Conservation (phyloP, 1,140 invertebrate genomes). For the Octopus sinensis region DNA sequence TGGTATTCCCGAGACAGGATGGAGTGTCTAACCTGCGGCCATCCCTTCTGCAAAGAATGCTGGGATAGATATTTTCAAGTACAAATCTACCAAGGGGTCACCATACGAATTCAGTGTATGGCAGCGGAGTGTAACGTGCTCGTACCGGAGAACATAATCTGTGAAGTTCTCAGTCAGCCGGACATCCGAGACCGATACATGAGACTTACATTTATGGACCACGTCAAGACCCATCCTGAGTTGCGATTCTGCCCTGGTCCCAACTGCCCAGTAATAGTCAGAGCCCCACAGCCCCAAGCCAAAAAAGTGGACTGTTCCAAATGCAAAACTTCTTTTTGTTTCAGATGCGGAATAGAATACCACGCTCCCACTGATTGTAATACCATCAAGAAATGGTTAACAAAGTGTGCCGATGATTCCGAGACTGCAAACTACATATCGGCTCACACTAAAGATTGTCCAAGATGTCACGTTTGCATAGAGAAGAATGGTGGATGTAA, state of each 20-base stretch:
- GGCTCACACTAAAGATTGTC: conserved; percentile 94
- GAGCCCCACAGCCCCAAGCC: conserved; percentile 73
- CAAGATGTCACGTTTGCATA: too few species aligned
- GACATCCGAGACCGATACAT: conserved; percentile 85
- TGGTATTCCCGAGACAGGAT: conserved; percentile 65
- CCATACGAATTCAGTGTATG: conserved; percentile 90
- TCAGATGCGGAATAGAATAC: conserved; percentile 91
- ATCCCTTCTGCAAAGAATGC: conserved; percentile 91
- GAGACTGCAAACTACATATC: conserved; percentile 99
- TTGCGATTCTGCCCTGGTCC: conserved; percentile 87
- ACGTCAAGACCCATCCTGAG: conserved; percentile 70
- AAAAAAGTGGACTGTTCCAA: conserved; percentile 75
- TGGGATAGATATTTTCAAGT: conserved; percentile 94
- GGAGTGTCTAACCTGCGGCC: conserved; percentile 79
- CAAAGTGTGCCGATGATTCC: conserved; percentile 98
- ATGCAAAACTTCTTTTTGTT: conserved; percentile 82
- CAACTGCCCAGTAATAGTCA: conserved; percentile 86
- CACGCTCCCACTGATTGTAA: conserved; percentile 96
- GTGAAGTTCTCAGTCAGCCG: conserved; percentile 74
- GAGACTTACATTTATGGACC: conserved; percentile 91
- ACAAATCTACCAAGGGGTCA: conserved; percentile 84
- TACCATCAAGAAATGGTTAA: conserved; percentile 95
- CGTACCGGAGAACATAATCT: conserved; percentile 92
- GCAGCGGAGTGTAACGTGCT: conserved; percentile 86
- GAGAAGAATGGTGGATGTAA: too few species aligned